phyloP scores from a whole-genome alignment of 2,113 vertebrate species.

The Regulus satrapa region DNA sequence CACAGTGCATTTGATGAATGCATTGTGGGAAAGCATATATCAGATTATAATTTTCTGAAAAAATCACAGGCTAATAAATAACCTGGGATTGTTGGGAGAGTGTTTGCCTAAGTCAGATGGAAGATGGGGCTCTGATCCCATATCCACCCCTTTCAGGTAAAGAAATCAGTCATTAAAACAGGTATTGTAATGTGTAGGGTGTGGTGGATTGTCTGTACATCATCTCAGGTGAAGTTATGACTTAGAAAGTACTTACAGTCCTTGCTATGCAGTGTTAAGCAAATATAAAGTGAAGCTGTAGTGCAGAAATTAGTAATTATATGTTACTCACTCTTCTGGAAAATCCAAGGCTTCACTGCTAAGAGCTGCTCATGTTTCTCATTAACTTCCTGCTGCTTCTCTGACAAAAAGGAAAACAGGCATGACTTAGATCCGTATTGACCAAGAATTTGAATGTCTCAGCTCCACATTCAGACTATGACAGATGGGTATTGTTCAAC shows the following conservation, averaged over 20 bases:
- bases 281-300: not conserved
- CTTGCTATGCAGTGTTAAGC: not conserved
- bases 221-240: not conserved
- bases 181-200: not conserved
- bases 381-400: not conserved
- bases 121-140: not conserved
- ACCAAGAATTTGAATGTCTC: not conserved
- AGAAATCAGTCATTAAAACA: not conserved
- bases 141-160: not conserved
- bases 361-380: not conserved
- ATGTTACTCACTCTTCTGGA: slow-evolving; percentile 16
- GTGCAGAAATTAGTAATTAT: not conserved
- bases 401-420: not conserved
- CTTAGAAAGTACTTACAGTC: slow-evolving; percentile 8
- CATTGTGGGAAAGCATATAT: not conserved
- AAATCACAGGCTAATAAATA: not conserved
- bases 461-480: not conserved
- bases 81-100: not conserved
- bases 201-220: not conserved
- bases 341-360: not conserved
- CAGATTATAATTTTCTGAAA: not conserved
- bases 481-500: not conserved
- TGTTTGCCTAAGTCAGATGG: not conserved
- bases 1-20: not conserved
- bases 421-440: not conserved